These are phyloP conservation scores for Propithecus coquereli DNA, from an alignment of 2,113 vertebrate species.

Conservation along the genomic window DNA sequence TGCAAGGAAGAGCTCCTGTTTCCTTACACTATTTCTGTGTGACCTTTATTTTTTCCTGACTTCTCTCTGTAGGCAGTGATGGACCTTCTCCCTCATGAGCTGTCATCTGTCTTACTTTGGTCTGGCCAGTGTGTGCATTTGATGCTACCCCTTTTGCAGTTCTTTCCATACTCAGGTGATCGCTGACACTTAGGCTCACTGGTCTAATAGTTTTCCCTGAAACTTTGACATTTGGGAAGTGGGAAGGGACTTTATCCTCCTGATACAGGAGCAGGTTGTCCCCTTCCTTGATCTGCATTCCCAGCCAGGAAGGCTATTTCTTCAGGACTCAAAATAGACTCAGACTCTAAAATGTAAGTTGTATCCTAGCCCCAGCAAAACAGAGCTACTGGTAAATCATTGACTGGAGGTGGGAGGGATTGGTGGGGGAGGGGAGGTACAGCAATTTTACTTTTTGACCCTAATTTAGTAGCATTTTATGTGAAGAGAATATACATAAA, in stretches of 20 bases:
- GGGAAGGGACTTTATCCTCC: not conserved
- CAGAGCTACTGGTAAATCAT: not conserved
- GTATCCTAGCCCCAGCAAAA: not conserved
- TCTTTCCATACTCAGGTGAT: not conserved
- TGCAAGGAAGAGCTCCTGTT: not conserved
- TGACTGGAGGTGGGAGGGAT: not conserved
- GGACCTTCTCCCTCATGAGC: not conserved
- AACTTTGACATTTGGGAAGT: not conserved
- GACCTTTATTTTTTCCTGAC: not conserved
- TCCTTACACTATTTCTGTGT: rapidly evolving
- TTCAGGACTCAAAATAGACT: not conserved
- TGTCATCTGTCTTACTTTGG: rapidly evolving
- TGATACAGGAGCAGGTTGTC: not conserved
- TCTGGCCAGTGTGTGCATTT: not conserved
- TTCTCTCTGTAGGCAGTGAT: not conserved
- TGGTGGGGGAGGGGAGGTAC: not conserved
- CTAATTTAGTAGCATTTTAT: not conserved
- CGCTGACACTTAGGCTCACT: not conserved
- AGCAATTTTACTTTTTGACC: not conserved
- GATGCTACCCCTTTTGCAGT: not conserved
- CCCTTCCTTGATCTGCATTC: not conserved
- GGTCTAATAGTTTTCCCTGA: not conserved
- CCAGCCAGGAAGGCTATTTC: not conserved
- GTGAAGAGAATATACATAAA: not conserved
- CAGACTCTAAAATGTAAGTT: not conserved